These are phyloP conservation scores for Setipinna tenuifilis DNA, from an alignment of 2,797 vertebrate genomes.

Conservation along the genomic window DNA sequence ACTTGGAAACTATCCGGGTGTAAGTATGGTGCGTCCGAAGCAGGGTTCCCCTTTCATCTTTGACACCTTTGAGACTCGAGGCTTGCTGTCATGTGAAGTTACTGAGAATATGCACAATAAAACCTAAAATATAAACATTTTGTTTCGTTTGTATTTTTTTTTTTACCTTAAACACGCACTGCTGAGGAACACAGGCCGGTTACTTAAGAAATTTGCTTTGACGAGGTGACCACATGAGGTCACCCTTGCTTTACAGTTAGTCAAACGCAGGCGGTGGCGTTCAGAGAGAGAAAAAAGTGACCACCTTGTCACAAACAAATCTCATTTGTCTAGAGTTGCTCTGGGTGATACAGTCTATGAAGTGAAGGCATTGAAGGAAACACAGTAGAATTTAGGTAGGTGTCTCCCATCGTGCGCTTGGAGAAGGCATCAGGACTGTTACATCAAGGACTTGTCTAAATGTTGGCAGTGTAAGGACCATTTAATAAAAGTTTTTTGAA, in stretches of 20 bases:
- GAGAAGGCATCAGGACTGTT: too few relatives aligned
- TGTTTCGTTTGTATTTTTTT: not conserved
- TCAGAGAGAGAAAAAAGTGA: too few relatives aligned
- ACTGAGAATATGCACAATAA: not conserved
- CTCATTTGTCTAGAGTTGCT: too few relatives aligned
- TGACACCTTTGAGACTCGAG: not conserved
- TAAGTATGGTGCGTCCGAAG: not conserved
- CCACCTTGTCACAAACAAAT: too few relatives aligned
- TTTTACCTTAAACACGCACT: not conserved
- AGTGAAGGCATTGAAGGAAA: too few relatives aligned
- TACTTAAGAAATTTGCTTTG: not conserved
- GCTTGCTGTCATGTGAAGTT: not conserved
- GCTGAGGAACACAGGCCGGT: not conserved
- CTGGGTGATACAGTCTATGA: too few relatives aligned
- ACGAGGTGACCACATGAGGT: conserved; percentile 45
- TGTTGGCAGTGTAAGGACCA: too few relatives aligned
- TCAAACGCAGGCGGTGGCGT: not conserved
- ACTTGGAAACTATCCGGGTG: conserved; percentile 6
- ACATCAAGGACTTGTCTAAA: too few relatives aligned
- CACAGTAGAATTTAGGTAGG: too few relatives aligned
- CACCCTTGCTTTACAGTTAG: conserved; percentile 39
- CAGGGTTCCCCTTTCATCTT: not conserved
- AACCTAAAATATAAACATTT: not conserved
- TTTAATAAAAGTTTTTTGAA: too few relatives aligned
- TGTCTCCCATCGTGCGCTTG: too few relatives aligned